Percentiles rank a stretch among this genome's conserved stretches.
Conservation (phyloP, 2,797 vertebrate genomes). For the Girardinus metallicus region DNA sequence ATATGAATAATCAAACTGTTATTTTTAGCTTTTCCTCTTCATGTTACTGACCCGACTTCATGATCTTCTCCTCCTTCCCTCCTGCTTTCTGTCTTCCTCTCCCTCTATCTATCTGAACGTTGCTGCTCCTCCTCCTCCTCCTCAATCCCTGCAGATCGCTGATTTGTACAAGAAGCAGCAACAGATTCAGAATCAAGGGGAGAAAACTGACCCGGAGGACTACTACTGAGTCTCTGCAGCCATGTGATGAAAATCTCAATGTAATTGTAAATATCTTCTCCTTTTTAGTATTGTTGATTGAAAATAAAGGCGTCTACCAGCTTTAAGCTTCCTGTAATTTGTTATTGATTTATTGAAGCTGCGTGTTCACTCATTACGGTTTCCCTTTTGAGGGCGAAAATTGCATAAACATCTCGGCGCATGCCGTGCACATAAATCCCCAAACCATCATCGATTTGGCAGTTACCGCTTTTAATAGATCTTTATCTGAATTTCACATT, state of each 20-base stretch:
- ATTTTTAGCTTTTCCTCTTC: conserved; percentile 66
- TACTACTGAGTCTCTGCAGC: conserved; percentile 81
- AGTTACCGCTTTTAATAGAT: conserved; percentile 40
- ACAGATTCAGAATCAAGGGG: conserved; percentile 91
- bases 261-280: conserved; percentile 72
- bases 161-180: conserved; percentile 89
- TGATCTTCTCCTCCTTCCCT: conserved; percentile 33
- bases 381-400: conserved; percentile 32
- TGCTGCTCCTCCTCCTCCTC: conserved; percentile 3
- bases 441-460: conserved; percentile 24
- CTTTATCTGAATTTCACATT: conserved; percentile 38
- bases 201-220: conserved; percentile 81
- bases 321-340: conserved; percentile 44
- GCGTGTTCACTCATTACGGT: conserved; percentile 6
- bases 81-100: conserved; percentile 4
- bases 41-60: conserved; percentile 60
- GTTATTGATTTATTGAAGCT: conserved; percentile 38
- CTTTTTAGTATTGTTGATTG: conserved; percentile 50
- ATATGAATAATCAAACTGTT: conserved; percentile 70
- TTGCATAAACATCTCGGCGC: conserved; percentile 17
- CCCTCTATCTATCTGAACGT: conserved; percentile 10
- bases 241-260: conserved; percentile 20
- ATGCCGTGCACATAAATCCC: conserved; percentile 15
- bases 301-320: conserved; percentile 64
- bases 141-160: conserved; percentile 82